Evolutionary conservation across 2,113 vertebrate species (phyloP).

Genomic region (Oncorhynchus kisutch): DNA sequence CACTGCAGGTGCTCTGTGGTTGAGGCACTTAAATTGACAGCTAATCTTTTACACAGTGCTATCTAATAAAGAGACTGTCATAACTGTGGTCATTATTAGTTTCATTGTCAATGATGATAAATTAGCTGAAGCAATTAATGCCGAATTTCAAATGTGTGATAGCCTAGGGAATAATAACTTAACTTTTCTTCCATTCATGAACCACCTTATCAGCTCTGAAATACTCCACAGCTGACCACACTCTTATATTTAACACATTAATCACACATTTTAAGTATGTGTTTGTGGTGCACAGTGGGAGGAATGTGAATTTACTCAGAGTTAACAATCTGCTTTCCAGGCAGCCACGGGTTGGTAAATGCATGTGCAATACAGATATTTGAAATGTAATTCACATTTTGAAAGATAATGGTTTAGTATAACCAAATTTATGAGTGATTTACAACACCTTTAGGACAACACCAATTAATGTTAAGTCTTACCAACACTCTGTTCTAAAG

Average conservation of each 20-base stretch:
- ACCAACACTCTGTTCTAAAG: too few species aligned
- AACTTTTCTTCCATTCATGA: too few species aligned
- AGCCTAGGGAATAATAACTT: too few species aligned
- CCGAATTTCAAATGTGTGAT: too few species aligned
- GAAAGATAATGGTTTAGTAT: too few species aligned
- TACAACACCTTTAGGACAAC: too few species aligned
- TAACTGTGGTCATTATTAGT: not conserved
- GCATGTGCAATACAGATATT: too few species aligned
- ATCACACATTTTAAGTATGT: not conserved
- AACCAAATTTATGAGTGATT: too few species aligned
- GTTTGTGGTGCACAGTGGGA: not conserved
- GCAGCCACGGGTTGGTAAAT: too few species aligned
- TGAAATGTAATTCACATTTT: too few species aligned
- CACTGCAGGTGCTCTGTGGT: not conserved
- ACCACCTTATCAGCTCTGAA: too few species aligned
- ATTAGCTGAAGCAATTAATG: not conserved
- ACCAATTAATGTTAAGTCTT: too few species aligned
- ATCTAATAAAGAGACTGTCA: slow-evolving; percentile 23
- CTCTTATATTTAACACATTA: not conserved
- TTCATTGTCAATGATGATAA: not conserved
- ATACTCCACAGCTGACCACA: not conserved
- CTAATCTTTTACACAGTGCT: slow-evolving; percentile 9
- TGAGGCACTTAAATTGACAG: slow-evolving; percentile 4
- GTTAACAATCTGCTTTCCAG: not conserved
- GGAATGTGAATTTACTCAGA: not conserved